These are phyloP conservation scores for Pachycephus smyrnensis DNA, from an alignment of 2,888 invertebrate species.

Conservation along the genomic window DNA sequence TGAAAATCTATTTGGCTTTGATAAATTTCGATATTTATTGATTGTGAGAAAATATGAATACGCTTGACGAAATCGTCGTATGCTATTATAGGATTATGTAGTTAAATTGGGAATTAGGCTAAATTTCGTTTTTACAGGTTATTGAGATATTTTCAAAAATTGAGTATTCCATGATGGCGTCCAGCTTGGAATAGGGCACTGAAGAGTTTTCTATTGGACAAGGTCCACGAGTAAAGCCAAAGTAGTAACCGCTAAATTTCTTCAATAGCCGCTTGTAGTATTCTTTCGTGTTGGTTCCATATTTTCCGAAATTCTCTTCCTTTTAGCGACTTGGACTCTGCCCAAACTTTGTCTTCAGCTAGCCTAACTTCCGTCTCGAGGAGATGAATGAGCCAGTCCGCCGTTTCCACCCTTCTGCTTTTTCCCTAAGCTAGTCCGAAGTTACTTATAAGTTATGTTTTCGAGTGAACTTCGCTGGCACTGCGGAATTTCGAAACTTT, in stretches of 20 bases:
- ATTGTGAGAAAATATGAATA: background rate
- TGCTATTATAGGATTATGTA: background rate
- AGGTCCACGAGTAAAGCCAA: slow-evolving; percentile 29
- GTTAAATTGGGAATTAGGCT: background rate
- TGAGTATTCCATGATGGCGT: background rate
- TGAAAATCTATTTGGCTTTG: background rate
- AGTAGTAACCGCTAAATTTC: slow-evolving; percentile 43
- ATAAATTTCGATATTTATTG: background rate
- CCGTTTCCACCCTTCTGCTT: slow-evolving; percentile 30
- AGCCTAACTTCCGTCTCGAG: slow-evolving; percentile 59
- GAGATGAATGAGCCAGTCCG: slow-evolving; percentile 50
- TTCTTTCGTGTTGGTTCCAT: slow-evolving; percentile 29
- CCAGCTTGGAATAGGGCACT: background rate
- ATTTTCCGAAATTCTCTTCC: slow-evolving; percentile 58
- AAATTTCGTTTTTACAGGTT: background rate
- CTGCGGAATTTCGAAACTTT: slow-evolving; percentile 59
- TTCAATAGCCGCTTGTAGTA: slow-evolving; percentile 33
- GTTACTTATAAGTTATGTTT: slow-evolving; percentile 64
- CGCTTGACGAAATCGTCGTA: background rate
- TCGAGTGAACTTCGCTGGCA: slow-evolving; percentile 61
- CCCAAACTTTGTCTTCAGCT: slow-evolving; percentile 55
- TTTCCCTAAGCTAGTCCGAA: slow-evolving; percentile 40
- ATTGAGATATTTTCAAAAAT: background rate
- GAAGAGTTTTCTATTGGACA: slow-evolving; percentile 28
- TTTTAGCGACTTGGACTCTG: slow-evolving; percentile 60